Conservation (phyloP, 2,113 vertebrate genomes). For the Nothocercus nigrocapillus region DNA sequence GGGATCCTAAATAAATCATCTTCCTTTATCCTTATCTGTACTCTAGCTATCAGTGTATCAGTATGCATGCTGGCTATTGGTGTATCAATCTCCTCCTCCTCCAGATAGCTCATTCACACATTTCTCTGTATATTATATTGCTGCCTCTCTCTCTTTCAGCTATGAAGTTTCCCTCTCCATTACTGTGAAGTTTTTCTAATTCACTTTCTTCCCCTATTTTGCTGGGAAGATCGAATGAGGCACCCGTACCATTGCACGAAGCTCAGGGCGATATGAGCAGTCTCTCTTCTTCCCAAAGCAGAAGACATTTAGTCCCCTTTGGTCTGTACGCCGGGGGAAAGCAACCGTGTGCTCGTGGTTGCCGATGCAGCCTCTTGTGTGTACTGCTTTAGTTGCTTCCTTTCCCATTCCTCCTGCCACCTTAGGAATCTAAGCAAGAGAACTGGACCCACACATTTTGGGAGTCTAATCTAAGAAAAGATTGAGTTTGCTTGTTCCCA, state of each 20-base stretch:
- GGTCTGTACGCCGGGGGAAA: not conserved
- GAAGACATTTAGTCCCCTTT: not conserved
- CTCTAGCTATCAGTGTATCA: not conserved
- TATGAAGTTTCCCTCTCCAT: not conserved
- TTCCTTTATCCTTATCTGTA: not conserved
- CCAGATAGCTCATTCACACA: not conserved
- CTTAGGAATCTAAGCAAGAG: not conserved
- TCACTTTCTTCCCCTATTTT: not conserved
- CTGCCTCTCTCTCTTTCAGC: not conserved
- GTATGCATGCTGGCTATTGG: not conserved
- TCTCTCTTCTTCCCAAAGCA: not conserved
- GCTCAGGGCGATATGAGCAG: not conserved
- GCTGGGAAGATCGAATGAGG: not conserved
- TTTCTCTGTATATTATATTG: not conserved
- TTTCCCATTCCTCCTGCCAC: not conserved
- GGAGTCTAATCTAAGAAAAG: not conserved
- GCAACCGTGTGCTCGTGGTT: no score
- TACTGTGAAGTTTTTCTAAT: not conserved
- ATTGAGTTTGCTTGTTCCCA: fast-evolving
- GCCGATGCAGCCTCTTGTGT: not conserved
- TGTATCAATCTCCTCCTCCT: not conserved
- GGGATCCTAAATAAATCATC: not conserved
- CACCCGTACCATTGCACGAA: fast-evolving
- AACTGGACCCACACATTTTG: fast-evolving
- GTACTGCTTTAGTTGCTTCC: not conserved